phyloP scores from a whole-genome alignment of 2,797 vertebrate genomes.

The Sebastes itinus region DNA sequence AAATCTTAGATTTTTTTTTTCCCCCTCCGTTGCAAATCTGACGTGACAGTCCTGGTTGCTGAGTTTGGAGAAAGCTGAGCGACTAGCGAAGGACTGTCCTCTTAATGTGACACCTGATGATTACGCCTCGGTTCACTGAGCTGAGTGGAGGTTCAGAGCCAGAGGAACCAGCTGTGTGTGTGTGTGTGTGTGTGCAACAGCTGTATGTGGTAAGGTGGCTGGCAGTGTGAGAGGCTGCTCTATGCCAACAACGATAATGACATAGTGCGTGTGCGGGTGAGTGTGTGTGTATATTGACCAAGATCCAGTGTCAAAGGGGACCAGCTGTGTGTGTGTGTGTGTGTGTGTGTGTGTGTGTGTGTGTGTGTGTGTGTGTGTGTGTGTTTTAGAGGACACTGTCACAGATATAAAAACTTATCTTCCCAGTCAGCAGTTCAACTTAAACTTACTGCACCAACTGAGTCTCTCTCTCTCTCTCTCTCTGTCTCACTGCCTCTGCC shows the following conservation, averaged over 20 bases:
- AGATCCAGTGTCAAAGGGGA: slow-evolving; percentile 60
- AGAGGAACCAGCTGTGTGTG: slow-evolving; percentile 52
- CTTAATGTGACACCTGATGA: slow-evolving; percentile 77
- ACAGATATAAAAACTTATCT: slow-evolving; percentile 56
- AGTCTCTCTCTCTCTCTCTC: not conserved
- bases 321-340: slow-evolving; percentile 34
- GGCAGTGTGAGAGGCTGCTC: slow-evolving; percentile 45
- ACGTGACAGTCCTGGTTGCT: slow-evolving; percentile 53
- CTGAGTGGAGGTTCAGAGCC: slow-evolving; percentile 43
- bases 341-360: slow-evolving; percentile 13
- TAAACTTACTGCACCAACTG: slow-evolving; percentile 11
- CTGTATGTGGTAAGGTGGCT: slow-evolving; percentile 64
- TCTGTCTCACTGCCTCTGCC: slow-evolving; percentile 11
- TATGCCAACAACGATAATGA: slow-evolving; percentile 70
- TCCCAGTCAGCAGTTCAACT: slow-evolving; percentile 62
- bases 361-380: slow-evolving; percentile 23
- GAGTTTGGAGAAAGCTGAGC: slow-evolving; percentile 56
- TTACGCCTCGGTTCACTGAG: slow-evolving; percentile 58
- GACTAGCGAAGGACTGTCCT: slow-evolving; percentile 50
- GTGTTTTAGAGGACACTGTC: slow-evolving; percentile 54
- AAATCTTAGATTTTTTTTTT: slow-evolving; percentile 1
- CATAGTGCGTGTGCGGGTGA: slow-evolving; percentile 46
- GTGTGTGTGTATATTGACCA: slow-evolving; percentile 54
- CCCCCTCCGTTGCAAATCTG: slow-evolving; percentile 17
- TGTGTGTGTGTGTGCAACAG: slow-evolving; percentile 27